Conservation (phyloP, 2,888 invertebrate species). For the Meganola albula region DNA sequence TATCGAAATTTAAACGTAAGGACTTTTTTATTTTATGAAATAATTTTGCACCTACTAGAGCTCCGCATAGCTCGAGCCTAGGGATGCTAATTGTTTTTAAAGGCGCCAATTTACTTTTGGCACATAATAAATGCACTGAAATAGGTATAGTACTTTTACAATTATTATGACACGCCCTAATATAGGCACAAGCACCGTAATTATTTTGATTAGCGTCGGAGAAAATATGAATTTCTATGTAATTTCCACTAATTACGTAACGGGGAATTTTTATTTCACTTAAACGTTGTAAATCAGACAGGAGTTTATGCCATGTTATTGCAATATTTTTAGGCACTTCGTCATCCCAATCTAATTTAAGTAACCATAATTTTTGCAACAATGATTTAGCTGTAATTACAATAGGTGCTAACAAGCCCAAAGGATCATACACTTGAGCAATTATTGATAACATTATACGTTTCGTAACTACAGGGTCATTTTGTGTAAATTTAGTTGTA, state of each 20-base stretch:
- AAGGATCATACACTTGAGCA: conserved; percentile 18
- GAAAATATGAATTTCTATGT: conserved; percentile 28
- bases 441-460: conserved; percentile 11
- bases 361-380: conserved; percentile 7
- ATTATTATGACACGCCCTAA: conserved; percentile 11
- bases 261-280: too few relatives aligned
- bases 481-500: conserved; percentile 14
- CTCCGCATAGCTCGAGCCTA: conserved; percentile 27
- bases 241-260: too few relatives aligned
- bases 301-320: too few relatives aligned
- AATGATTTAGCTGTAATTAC: conserved; percentile 6
- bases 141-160: conserved; percentile 12
- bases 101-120: conserved; percentile 30
- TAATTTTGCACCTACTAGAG: conserved; percentile 20
- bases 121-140: conserved; percentile 24
- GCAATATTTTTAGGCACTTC: conserved; percentile 18
- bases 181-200: conserved; percentile 31
- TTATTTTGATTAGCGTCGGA: conserved; percentile 27
- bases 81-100: conserved; percentile 29
- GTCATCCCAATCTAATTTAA: conserved; percentile 25
- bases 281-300: too few relatives aligned
- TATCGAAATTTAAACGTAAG: conserved; percentile 7
- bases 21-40: conserved; percentile 9
- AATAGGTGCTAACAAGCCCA: conserved; percentile 9
- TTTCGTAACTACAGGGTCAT: conserved; percentile 9